Evolutionary conservation across 1,140 invertebrate species (phyloP), one percentile per base, ranked within the genome.

Genomic region (Platyscapa corneri): DNA sequence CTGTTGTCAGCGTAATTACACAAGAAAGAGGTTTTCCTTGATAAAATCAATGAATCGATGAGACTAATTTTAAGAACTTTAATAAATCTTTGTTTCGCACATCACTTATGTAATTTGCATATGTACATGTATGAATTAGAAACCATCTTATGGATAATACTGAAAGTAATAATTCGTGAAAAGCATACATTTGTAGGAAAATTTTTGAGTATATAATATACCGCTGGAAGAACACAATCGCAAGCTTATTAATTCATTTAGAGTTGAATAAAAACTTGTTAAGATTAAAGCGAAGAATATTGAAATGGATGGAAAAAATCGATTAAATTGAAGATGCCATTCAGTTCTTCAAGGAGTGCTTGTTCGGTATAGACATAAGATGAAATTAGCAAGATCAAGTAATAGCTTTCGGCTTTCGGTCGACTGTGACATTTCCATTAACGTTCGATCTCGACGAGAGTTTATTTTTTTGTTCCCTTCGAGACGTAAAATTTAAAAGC

Each of bases 301-400:
- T 12, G 39, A 8, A 20, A 18, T 39, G 56, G 16, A n/a, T 2
- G 32, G n/a, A n/a, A 42, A 42, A 42, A 46, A 81, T 81, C 39
- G n/a, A 81, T 81, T 32, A 30, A n/a, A 79, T 49, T n/a, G 39
- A 82, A 39, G 42, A 42, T 27, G 74, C 27, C 53, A 39, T 77
- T 67, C 74, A 75, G 77, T 83, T 83, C 77, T 53, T 49, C 27
- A n/a, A 30, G 18, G 32, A 77, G 56, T 77, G 42, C 77, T 83
- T 37, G 74, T 74, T 77, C 74, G 53, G 86, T 85, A 72, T 86
- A 83, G 85, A 65, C 77, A 86, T 88, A 79, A 82, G 79, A 82
- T 88, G 88, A 88, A 89, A 89, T 87, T 89, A 87, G 87, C 83
- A 83, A 56, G 76, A 67, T 64, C 78, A 79, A 34, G 46, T 83